Base-by-base conservation (phyloP, 2,888 invertebrate genomes). In the Drosophila nr. medialis region DNA sequence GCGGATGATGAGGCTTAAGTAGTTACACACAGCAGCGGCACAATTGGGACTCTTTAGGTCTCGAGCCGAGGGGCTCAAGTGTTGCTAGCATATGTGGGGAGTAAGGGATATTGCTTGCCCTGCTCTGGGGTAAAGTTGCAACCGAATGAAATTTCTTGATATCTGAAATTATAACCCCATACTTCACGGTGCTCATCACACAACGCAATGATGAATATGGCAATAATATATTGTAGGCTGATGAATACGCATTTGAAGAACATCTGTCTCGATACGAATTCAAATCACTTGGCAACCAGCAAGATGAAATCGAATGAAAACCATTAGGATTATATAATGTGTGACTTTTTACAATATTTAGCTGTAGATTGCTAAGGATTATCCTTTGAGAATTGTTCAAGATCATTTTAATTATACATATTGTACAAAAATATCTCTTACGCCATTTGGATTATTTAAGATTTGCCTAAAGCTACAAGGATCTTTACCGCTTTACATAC, bases 1-100 rank as follows among this genome's bases (percentile, higher is more conserved):
- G 77, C 83, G 72, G 72, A 76, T 79, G 86, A 86, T 88, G 90
- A 81, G 86, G 83, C 90, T 86, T 86, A 83, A 86, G 88, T 88
- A 89, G 86, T 87, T 74, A 67, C 75, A 74, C 62, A 75, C 68
- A 30, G 29, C 29, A 66, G 36, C 51, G 40, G 67, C 64, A 51
- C 86, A 72, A 77, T 68, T 80, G 84, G 81, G 76, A 77, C 72
- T 85, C 74, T 76, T 80, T 68, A 63, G 73, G 48, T 55, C 66
- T 70, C 38, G 64, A 64, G 50, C 58, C 79, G 49, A 64, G 69
- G 83, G 79, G 67, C 64, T 79, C 76, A 79, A 88, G 86, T 81
- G 81, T 63, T 69, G 69, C 60, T 58, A 83, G 72, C 86, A 86
- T 89, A 86, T 83, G 80, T 66, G 82, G 51, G 45, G 64, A 45